phyloP scores from a whole-genome alignment of 1,140 invertebrate species.

The Macrocentrus cingulum region DNA sequence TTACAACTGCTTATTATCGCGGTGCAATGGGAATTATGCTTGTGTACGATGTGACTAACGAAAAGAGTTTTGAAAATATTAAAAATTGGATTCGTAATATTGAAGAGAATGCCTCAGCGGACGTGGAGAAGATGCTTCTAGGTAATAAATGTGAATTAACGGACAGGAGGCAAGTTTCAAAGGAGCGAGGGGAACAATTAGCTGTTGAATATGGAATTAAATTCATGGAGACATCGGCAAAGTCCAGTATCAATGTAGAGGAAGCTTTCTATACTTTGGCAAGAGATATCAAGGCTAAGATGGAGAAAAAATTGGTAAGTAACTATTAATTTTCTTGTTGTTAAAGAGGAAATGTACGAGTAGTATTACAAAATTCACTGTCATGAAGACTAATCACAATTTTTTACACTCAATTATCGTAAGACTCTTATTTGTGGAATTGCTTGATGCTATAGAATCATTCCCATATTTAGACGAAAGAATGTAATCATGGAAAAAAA shows the following conservation, averaged over 20 bases:
- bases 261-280: constrained; percentile 91
- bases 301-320: constrained; percentile 91
- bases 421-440: too few species aligned
- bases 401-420: too few species aligned
- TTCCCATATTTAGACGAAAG: background rate
- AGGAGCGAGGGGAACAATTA: constrained; percentile 69
- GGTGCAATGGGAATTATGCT: constrained; percentile 99
- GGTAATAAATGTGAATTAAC: constrained; percentile 94
- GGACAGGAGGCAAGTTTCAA: constrained; percentile 84
- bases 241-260: constrained; percentile 88
- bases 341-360: too few species aligned
- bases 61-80: constrained; percentile 98
- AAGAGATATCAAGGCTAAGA: constrained; percentile 91
- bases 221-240: constrained; percentile 92
- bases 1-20: constrained; percentile 97
- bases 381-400: too few species aligned
- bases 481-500: background rate
- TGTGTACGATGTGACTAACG: constrained; percentile 97
- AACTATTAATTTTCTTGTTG: background rate
- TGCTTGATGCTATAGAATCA: too few species aligned
- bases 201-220: constrained; percentile 90
- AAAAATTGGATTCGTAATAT: constrained; percentile 99
- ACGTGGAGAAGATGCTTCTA: constrained; percentile 94
- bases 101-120: constrained; percentile 92
- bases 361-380: too few species aligned